Conservation (phyloP, 2,797 vertebrate genomes). For the Rhinatrema bivittatum region DNA sequence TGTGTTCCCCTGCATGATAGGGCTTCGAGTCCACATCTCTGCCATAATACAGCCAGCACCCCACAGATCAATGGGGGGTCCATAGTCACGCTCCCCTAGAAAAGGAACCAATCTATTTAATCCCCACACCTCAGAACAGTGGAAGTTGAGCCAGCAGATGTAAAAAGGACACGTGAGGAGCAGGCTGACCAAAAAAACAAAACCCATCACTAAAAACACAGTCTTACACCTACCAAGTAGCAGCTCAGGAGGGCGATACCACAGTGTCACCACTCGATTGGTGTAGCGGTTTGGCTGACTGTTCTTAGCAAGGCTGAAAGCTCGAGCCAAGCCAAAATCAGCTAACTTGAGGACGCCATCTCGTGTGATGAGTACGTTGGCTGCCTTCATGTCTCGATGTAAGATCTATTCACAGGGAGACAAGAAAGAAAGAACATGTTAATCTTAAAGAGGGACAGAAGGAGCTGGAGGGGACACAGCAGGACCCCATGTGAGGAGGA, state of each 20-base stretch:
- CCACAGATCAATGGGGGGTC: constrained; percentile 96
- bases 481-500: too few relatives aligned
- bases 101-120: constrained; percentile 13
- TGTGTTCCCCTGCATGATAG: constrained; percentile 97
- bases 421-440: fast-evolving
- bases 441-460: too few relatives aligned
- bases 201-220: too few relatives aligned
- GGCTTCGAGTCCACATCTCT: constrained; percentile 97
- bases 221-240: constrained; percentile 89
- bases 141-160: background rate
- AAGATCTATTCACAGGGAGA: constrained; percentile 65
- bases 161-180: too few relatives aligned
- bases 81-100: constrained; percentile 90
- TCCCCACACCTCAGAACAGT: background rate
- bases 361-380: constrained; percentile 90
- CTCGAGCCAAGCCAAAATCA: constrained; percentile 89
- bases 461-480: too few relatives aligned
- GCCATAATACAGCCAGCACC: constrained; percentile 97
- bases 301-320: constrained; percentile 95
- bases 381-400: constrained; percentile 96
- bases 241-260: constrained; percentile 93
- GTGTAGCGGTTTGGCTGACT: constrained; percentile 97
- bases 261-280: constrained; percentile 92
- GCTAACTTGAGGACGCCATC: constrained; percentile 92
- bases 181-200: too few relatives aligned